Conservation (phyloP, 1,140 invertebrate species). For the Goniozus legneri region DNA sequence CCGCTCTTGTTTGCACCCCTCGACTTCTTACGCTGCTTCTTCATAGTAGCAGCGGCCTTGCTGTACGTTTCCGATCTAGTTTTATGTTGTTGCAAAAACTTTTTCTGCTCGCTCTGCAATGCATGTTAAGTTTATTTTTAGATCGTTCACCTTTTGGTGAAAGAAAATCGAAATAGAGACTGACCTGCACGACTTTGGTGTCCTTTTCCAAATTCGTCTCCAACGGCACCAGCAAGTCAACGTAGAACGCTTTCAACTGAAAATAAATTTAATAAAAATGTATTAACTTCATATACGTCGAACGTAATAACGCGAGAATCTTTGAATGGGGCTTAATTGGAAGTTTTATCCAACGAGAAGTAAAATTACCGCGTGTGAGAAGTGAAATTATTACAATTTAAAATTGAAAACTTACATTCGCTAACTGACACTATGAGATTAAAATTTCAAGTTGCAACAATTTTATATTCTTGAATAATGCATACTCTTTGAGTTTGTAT, state of each 20-base stretch:
- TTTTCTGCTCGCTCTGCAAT: slow-evolving; percentile 81
- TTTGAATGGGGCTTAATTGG: no score
- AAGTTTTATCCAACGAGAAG: no score
- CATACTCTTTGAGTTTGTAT: no score
- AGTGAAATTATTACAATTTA: no score
- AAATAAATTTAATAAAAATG: no score
- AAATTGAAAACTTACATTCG: no score
- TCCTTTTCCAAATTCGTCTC: slow-evolving; percentile 92
- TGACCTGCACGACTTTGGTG: slow-evolving; percentile 87
- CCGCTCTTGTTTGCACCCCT: slow-evolving; percentile 73
- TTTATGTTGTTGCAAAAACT: slow-evolving; percentile 86
- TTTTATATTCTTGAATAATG: no score
- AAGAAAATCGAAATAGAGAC: slow-evolving; percentile 16
- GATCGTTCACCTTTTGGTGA: slow-evolving; percentile 19
- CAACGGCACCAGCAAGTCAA: slow-evolving; percentile 84
- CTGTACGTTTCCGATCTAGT: slow-evolving; percentile 82
- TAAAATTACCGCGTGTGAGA: no score
- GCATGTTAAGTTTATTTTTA: slow-evolving; percentile 1
- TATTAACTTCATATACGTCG: no score
- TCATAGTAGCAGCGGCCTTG: slow-evolving; percentile 83
- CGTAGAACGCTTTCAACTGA: slow-evolving; percentile 90
- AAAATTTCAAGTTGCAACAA: no score
- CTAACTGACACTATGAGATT: no score
- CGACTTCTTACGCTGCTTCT: slow-evolving; percentile 85
- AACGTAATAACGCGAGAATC: no score